phyloP scores from a whole-genome alignment of 1,140 invertebrate species.

The Ylistrum balloti region DNA sequence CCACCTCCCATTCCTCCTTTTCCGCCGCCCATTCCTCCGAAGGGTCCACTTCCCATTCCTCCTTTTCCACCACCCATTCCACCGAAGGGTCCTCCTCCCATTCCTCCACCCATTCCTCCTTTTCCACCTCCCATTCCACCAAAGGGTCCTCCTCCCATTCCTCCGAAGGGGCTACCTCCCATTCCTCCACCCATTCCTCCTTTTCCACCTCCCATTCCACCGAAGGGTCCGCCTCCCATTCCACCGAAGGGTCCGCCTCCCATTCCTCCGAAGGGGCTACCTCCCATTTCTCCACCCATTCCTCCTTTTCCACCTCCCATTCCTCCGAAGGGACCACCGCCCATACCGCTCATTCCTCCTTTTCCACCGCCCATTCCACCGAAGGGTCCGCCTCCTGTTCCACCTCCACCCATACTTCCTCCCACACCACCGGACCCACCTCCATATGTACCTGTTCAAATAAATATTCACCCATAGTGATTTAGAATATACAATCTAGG shows the following conservation, averaged over 20 bases:
- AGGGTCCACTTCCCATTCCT: not conserved
- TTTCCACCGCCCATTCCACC: not conserved
- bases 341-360: not conserved
- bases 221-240: not conserved
- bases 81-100: not conserved
- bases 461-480: no score
- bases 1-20: not conserved
- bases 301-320: not conserved
- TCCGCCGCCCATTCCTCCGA: slow-evolving; percentile 8
- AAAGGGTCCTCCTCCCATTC: not conserved
- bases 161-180: not conserved
- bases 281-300: not conserved
- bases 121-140: not conserved
- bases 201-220: not conserved
- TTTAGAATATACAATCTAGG: no score
- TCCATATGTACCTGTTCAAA: not conserved
- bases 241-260: not conserved
- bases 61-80: not conserved
- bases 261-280: not conserved
- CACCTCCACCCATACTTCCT: not conserved
- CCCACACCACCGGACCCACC: not conserved
- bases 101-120: not conserved
- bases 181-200: not conserved
- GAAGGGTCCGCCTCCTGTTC: no score
- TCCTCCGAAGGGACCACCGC: not conserved